Conservation (phyloP, 2,888 invertebrate genomes). For the Melinaea menophilus region DNA sequence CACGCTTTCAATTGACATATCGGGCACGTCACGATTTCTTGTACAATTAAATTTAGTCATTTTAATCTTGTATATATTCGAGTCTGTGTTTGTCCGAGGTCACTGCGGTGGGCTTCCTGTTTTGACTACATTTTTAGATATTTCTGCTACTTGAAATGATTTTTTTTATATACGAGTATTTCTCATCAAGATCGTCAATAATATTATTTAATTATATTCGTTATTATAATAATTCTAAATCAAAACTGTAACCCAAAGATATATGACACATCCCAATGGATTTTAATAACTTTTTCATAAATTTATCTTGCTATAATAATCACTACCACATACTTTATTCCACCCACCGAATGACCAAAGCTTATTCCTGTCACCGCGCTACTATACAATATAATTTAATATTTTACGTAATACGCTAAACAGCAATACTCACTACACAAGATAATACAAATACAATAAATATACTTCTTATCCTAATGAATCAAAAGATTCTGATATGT, state of each 20-base stretch:
- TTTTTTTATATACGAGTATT: no score
- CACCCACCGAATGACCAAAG: slow-evolving; percentile 39
- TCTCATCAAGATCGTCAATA: no score
- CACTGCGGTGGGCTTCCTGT: slow-evolving; percentile 26
- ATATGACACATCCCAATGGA: no score
- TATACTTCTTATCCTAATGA: slow-evolving; percentile 70
- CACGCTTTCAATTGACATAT: slow-evolving; percentile 74
- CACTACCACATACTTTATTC: no score
- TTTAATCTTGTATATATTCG: slow-evolving; percentile 33
- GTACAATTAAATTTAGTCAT: slow-evolving; percentile 65
- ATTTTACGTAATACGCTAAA: slow-evolving; percentile 30
- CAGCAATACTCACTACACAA: slow-evolving; percentile 48
- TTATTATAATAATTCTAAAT: no score
- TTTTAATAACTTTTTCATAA: no score
- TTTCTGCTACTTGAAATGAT: background rate
- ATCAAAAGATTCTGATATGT: slow-evolving; percentile 85
- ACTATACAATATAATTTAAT: slow-evolving; percentile 30
- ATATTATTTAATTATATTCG: no score
- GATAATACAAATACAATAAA: slow-evolving; percentile 43
- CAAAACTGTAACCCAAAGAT: no score
- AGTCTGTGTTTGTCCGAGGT: slow-evolving; percentile 25
- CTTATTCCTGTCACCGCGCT: slow-evolving; percentile 33
- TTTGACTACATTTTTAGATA: background rate
- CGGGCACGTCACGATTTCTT: slow-evolving; percentile 69
- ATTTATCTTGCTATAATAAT: no score